Conservation (phyloP, 2,888 invertebrate species). For the Bombyx huttoni region DNA sequence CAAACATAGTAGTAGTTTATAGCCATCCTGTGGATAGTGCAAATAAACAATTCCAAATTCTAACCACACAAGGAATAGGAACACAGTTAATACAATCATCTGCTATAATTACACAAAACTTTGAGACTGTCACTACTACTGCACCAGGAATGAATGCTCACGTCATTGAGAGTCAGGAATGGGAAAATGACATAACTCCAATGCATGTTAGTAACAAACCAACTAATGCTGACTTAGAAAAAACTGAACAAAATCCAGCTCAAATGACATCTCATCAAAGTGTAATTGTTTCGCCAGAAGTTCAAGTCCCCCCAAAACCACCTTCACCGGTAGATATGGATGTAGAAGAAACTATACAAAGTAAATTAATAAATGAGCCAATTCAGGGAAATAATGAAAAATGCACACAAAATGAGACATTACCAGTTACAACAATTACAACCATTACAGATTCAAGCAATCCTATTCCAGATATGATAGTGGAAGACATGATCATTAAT, state of each 20-base stretch:
- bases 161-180: slow-evolving; percentile 35
- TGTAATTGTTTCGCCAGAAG: slow-evolving; percentile 24
- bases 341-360: background rate
- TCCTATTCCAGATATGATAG: slow-evolving; percentile 3
- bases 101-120: slow-evolving; percentile 53
- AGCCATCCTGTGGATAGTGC: slow-evolving; percentile 73
- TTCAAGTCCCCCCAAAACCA: slow-evolving; percentile 8
- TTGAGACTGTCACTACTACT: slow-evolving; percentile 48
- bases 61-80: slow-evolving; percentile 44
- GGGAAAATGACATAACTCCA: slow-evolving; percentile 34
- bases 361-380: background rate
- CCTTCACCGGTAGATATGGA: background rate
- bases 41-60: slow-evolving; percentile 68
- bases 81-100: slow-evolving; percentile 52
- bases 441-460: background rate
- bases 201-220: slow-evolving; percentile 14
- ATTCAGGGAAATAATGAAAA: background rate
- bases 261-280: slow-evolving; percentile 13
- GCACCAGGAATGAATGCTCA: slow-evolving; percentile 63
- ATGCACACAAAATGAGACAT: background rate
- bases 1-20: slow-evolving; percentile 76
- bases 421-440: background rate
- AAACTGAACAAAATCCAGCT: slow-evolving; percentile 13
- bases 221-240: slow-evolving; percentile 19
- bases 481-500: slow-evolving; percentile 1